A percentile compares a stretch with the other conserved stretches of the same genome.
Evolutionary conservation across 1,140 invertebrate species (phyloP).

Genomic region (Listronotus bonariensis): DNA sequence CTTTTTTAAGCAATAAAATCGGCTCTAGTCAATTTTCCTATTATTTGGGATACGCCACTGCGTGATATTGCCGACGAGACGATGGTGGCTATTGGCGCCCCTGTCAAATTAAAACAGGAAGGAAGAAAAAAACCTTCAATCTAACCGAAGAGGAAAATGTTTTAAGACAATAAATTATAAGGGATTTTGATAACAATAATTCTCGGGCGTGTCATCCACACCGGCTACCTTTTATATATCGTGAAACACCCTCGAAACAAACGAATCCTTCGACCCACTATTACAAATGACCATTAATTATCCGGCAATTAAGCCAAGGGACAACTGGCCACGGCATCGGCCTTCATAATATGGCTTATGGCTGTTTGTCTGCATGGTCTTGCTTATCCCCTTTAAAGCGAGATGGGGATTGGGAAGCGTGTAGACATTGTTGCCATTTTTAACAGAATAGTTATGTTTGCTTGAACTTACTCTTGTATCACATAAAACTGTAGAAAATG

Average conservation of each 20-base stretch:
- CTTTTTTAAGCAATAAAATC: no score
- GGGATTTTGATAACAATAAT: conserved; percentile 18
- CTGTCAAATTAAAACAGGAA: no score
- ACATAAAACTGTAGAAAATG: no score
- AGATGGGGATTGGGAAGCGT: not conserved
- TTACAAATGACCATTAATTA: conserved; percentile 44
- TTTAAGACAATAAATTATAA: conserved; percentile 6
- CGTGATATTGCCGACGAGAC: no score
- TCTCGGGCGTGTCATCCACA: conserved; percentile 24
- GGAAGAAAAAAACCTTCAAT: no score
- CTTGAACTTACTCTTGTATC: no score
- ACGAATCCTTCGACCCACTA: conserved; percentile 36
- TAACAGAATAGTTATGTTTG: no score
- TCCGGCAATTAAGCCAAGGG: conserved; percentile 45
- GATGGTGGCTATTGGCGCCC: no score
- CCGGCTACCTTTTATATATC: conserved; percentile 36
- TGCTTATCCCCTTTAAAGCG: conserved; percentile 8
- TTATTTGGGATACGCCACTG: no score
- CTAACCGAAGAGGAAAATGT: not conserved
- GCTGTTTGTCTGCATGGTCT: conserved; percentile 14
- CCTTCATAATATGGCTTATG: conserved; percentile 33
- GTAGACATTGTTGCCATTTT: conserved; percentile 8
- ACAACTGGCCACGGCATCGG: conserved; percentile 37
- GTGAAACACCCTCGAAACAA: conserved; percentile 33
- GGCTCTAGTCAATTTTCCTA: no score